A percentile compares a stretch with the other conserved stretches of the same genome.
Evolutionary conservation across 1,140 invertebrate species (phyloP).

Genomic region (Drosophila dunni): DNA sequence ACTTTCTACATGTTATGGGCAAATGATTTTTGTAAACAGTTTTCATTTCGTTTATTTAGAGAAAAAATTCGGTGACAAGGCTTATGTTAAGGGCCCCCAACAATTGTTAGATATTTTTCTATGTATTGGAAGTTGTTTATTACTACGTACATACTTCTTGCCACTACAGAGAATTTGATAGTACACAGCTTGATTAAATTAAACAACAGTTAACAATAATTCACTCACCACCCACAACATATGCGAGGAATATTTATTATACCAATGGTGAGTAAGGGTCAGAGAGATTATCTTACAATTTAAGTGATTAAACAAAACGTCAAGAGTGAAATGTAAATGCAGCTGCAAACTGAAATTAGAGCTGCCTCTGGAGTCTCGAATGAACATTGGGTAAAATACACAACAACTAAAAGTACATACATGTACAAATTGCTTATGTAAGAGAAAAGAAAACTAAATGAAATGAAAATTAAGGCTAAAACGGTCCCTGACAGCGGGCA

Average conservation of each 20-base stretch:
- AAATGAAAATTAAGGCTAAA: conserved; percentile 10
- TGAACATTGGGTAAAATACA: background rate
- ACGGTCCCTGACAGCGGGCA: background rate
- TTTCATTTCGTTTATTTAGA: too few species aligned
- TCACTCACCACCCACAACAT: background rate
- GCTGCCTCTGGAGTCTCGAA: background rate
- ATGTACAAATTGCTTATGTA: background rate
- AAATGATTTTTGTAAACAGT: too few species aligned
- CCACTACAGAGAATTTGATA: background rate
- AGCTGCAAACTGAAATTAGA: conserved; percentile 52
- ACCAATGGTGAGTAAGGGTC: conserved; percentile 3
- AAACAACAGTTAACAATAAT: background rate
- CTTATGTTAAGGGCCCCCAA: too few species aligned
- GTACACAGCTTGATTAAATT: background rate
- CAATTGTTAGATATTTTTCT: too few species aligned
- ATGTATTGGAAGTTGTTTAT: background rate
- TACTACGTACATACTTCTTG: background rate
- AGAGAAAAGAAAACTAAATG: background rate
- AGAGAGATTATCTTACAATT: conserved; percentile 62
- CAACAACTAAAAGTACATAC: background rate
- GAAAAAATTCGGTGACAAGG: too few species aligned
- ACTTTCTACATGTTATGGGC: too few species aligned
- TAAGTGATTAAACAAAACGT: conserved; percentile 49
- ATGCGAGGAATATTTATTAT: conserved; percentile 23
- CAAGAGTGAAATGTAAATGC: conserved; percentile 59